Conservation (phyloP, 23 tunicate species). For the Clavelina lepadiformis region DNA sequence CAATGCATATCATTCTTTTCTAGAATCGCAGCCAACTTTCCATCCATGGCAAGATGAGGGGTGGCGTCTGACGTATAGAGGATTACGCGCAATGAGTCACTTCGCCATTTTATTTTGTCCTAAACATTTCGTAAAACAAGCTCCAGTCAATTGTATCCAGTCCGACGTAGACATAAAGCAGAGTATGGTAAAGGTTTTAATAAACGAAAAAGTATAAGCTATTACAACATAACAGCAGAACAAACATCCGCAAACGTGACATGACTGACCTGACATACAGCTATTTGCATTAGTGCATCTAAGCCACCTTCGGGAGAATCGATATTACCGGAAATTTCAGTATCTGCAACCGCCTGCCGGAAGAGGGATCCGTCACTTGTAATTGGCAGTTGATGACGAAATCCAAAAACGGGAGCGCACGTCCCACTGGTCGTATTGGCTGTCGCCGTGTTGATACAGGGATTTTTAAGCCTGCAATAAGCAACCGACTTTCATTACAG, state of each 20-base stretch:
- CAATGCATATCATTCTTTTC: conserved; percentile 87
- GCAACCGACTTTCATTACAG: too few relatives aligned
- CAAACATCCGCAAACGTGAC: too few relatives aligned
- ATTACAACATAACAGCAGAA: too few relatives aligned
- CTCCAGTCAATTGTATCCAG: too few relatives aligned
- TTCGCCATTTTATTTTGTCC: conserved; percentile 56
- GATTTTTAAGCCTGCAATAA: conserved; percentile 53
- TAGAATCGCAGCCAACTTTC: conserved; percentile 87
- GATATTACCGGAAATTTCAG: conserved; percentile 61
- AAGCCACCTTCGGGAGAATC: conserved; percentile 71
- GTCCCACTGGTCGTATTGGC: neutral
- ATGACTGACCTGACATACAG: conserved; percentile 66
- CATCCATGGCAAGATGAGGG: conserved; percentile 91
- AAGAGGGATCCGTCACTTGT: conserved; percentile 28
- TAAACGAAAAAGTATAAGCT: too few relatives aligned
- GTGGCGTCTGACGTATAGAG: conserved; percentile 80
- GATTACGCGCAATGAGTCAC: conserved; percentile 51
- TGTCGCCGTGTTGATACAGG: conserved; percentile 14
- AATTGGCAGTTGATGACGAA: conserved; percentile 43
- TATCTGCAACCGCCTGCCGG: conserved; percentile 19
- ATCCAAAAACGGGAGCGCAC: conserved; percentile 62
- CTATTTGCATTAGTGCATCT: conserved; percentile 79
- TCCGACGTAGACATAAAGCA: too few relatives aligned
- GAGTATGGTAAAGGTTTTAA: too few relatives aligned
- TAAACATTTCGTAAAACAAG: too few relatives aligned